phyloP scores from a whole-genome alignment of 2,888 invertebrate genomes.

The Athripsodes cinereus region DNA sequence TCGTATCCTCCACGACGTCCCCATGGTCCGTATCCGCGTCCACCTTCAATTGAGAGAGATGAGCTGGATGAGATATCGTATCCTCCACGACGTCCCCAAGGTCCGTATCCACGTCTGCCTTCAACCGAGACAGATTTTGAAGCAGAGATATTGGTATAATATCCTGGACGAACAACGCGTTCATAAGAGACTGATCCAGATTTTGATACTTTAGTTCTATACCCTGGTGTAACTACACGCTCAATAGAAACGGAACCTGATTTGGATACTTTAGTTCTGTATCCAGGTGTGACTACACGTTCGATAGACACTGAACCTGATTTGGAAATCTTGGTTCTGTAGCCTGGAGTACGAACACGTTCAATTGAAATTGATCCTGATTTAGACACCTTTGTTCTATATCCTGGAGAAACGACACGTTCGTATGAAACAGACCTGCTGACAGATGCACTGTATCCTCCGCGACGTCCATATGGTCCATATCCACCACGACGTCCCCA shows the following conservation, averaged over 20 bases:
- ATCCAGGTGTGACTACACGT: background rate
- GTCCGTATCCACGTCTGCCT: background rate
- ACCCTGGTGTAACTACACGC: background rate
- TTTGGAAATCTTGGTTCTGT: no score
- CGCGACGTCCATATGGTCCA: background rate
- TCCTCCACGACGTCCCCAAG: background rate
- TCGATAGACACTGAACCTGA: background rate
- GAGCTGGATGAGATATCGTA: background rate
- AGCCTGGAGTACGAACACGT: no score
- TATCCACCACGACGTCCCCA: background rate
- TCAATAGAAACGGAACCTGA: background rate
- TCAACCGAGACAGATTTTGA: background rate
- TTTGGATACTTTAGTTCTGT: background rate
- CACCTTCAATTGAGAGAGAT: background rate
- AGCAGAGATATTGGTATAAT: background rate
- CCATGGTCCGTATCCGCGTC: background rate
- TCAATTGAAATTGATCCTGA: no score
- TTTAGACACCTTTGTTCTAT: no score
- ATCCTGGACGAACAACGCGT: background rate
- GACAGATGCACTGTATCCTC: background rate
- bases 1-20: background rate
- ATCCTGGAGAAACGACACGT: no score
- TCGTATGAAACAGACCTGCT: no score
- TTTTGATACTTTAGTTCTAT: slow-evolving; percentile 2
- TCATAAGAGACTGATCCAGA: background rate